Evolutionary conservation across 2,888 invertebrate genomes (phyloP), one percentile per base, ranked within the genome.

Genomic region (Tetramorium bicarinatum): DNA sequence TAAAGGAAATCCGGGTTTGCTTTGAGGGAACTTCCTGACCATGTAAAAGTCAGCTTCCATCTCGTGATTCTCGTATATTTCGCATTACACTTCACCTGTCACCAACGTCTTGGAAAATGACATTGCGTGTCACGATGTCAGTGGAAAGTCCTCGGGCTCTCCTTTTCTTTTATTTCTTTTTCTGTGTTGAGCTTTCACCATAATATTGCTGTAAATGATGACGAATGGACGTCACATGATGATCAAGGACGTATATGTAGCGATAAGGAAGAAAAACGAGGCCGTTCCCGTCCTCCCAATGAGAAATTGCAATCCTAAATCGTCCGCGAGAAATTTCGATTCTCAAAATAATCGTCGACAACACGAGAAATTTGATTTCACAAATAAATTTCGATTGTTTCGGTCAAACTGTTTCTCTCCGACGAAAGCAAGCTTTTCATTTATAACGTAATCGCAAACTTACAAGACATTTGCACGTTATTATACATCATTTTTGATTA

Each of bases 231-330:
- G 44, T 79, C 18, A 56, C 59, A 54, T 56, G 13, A 59, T 25
- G 59, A 72, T 80, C 59, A 47, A 38, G 25, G 59, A 71, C 54
- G 11, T 47, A 71, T 69, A 25, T 25, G 38, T 49, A 11, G 54
- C 29, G 52, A 77, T 72, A 64, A 80, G 13, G 47, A 52, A 80
- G 79, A 80, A 25, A 71, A 79, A 71, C 71, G 79, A 72, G 2
- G 11, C 2, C 52, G 25, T 76, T 76, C 18, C 62, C n/a, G 41
- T 66, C n/a, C 29, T n/a, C 8, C 9, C n/a, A 9, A n/a, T 29
- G 41, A 67, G 29, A 77, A 56, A 67, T 44, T 4, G 11, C 29
- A 13, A 67, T 21, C n/a, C 29, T 11, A 62, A 61, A 2, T 29
- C 15, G 11, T 9, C 18, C 13, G 52, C 13, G n/a, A 54, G 41